These are phyloP conservation scores for Apodemus sylvaticus DNA, from an alignment of 2,113 vertebrate genomes.

Conservation along the genomic window DNA sequence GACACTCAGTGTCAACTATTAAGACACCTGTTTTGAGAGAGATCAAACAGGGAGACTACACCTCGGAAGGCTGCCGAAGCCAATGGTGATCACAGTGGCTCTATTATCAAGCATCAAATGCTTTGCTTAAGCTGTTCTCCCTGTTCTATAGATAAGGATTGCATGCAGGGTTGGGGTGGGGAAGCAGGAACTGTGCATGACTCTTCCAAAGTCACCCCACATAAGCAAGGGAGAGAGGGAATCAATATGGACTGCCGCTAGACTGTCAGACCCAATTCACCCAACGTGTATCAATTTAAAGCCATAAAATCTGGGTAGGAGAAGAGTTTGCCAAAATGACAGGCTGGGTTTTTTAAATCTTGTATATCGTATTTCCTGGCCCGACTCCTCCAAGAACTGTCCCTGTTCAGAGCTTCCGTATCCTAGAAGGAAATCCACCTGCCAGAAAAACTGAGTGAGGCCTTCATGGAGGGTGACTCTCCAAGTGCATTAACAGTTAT, in stretches of 20 bases:
- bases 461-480: neutral
- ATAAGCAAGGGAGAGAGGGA: neutral
- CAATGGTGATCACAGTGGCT: neutral
- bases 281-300: neutral
- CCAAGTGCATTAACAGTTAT: neutral
- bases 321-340: conserved; percentile 24
- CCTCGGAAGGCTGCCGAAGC: neutral
- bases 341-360: neutral
- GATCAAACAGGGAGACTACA: neutral
- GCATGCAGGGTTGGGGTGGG: neutral
- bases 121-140: neutral
- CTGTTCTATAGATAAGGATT: neutral
- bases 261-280: neutral
- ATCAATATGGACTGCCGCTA: too few species aligned
- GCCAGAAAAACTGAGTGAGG: neutral
- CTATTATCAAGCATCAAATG: neutral
- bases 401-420: neutral
- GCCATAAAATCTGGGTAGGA: neutral
- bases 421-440: neutral
- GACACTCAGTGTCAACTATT: neutral
- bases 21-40: neutral
- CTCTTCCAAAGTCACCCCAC: neutral
- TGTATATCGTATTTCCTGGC: neutral
- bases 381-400: neutral
- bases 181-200: neutral